phyloP scores from a whole-genome alignment of 2,797 vertebrate species.

The Sarcophilus harrisii region DNA sequence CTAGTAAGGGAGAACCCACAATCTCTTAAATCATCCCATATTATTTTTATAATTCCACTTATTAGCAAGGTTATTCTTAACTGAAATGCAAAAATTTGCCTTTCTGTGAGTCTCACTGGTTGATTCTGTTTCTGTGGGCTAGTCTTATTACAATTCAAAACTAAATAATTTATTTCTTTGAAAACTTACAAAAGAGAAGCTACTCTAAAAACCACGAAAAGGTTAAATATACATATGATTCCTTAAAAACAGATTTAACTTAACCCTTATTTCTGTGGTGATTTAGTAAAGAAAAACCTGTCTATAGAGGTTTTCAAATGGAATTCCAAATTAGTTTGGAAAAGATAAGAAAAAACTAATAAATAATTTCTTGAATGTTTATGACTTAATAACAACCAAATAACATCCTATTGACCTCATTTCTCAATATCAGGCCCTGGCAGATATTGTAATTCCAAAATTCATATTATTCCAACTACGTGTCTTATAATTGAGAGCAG shows the following conservation, averaged over 20 bases:
- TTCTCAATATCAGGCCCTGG: neutral
- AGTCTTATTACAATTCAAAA: conserved; percentile 16
- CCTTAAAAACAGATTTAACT: conserved; percentile 30
- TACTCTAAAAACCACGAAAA: neutral
- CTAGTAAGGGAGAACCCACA: neutral
- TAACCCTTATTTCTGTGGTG: conserved; percentile 8
- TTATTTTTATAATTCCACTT: neutral
- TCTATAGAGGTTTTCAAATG: conserved; percentile 8
- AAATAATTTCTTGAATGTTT: conserved; percentile 8
- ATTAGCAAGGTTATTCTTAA: neutral
- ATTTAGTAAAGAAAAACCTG: conserved; percentile 39
- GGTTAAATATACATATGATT: neutral
- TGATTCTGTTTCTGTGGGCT: neutral
- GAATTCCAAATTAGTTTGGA: neutral
- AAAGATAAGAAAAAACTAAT: neutral
- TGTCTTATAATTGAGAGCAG: neutral
- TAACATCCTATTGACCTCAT: neutral
- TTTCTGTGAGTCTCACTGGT: neutral
- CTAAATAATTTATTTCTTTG: neutral
- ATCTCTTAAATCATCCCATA: neutral
- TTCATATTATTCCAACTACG: neutral
- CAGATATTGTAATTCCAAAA: conserved; percentile 14
- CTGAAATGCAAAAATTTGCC: neutral
- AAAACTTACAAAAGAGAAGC: conserved; percentile 4
- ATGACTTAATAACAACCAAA: neutral